These are phyloP conservation scores for Crenuchus spilurus DNA, from an alignment of 2,797 vertebrate species.

Conservation along the genomic window DNA sequence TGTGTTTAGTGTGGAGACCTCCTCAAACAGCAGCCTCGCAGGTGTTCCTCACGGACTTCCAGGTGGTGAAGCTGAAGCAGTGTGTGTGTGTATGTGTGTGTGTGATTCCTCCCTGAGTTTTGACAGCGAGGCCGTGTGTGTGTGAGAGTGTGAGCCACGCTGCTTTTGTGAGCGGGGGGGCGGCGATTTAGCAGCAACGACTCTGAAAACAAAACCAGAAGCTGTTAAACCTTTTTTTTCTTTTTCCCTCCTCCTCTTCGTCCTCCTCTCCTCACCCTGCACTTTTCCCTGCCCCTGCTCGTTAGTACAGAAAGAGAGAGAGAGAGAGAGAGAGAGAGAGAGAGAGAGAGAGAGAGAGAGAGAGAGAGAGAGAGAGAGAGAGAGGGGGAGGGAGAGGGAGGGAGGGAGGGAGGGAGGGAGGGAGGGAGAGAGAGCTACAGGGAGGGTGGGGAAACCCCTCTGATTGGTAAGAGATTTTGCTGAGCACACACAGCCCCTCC, in stretches of 20 bases:
- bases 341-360: conserved; percentile 55
- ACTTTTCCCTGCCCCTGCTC: conserved; percentile 64
- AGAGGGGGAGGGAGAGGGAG: conserved; percentile 45
- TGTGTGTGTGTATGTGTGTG: conserved; percentile 1
- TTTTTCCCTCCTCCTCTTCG: conserved; percentile 19
- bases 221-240: conserved; percentile 67
- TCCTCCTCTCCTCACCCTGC: conserved; percentile 19
- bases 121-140: conserved; percentile 2
- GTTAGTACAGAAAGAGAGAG: conserved; percentile 61
- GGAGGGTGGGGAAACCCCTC: conserved; percentile 66
- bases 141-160: conserved; percentile 15
- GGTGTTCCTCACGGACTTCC: conserved; percentile 28
- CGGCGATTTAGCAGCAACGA: conserved; percentile 72
- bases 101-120: conserved; percentile 15
- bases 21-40: conserved; percentile 11
- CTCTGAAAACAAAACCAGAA: conserved; percentile 82
- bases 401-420: conserved; percentile 1
- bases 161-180: conserved; percentile 45
- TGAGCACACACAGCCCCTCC: conserved; percentile 63
- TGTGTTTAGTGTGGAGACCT: conserved; percentile 11
- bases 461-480: conserved; percentile 71
- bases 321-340: conserved; percentile 33
- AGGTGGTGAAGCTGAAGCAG: conserved; percentile 23
- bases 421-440: neutral
- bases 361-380: conserved; percentile 35